Percentiles rank a stretch among this genome's conserved stretches.
These are phyloP conservation scores for Eptatretus burgeri DNA, from an alignment of 2,113 vertebrate genomes.

Conservation along the genomic window DNA sequence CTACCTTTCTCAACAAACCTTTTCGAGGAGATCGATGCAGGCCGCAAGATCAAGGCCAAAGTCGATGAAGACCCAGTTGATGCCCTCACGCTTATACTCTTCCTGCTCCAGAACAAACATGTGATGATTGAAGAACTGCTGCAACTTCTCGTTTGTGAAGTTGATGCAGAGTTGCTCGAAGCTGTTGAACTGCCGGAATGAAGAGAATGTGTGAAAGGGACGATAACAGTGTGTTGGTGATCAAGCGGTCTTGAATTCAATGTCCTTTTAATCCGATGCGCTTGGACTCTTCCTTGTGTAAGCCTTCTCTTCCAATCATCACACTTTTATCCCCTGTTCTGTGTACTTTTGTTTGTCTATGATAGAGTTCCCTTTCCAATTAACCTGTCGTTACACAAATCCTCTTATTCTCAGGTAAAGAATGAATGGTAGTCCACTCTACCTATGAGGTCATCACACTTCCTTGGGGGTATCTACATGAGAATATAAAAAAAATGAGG, in stretches of 20 bases:
- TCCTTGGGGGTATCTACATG: too few species aligned
- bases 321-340: too few species aligned
- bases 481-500: too few species aligned
- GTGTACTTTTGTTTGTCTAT: too few species aligned
- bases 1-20: slow-evolving; percentile 7
- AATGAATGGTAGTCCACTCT: too few species aligned
- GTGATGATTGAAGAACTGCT: slow-evolving; percentile 17
- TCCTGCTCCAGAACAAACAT: slow-evolving; percentile 19
- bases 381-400: too few species aligned
- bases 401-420: too few species aligned
- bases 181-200: slow-evolving; percentile 16
- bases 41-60: slow-evolving; percentile 9
- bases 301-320: too few species aligned
- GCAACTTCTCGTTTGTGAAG: slow-evolving; percentile 17
- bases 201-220: slow-evolving; percentile 9
- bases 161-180: slow-evolving; percentile 17
- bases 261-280: too few species aligned
- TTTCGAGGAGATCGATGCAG: slow-evolving; percentile 10
- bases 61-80: slow-evolving; percentile 7
- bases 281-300: too few species aligned
- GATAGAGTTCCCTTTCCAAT: too few species aligned
- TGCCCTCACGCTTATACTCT: slow-evolving; percentile 11
- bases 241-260: background rate
- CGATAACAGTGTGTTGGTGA: background rate
- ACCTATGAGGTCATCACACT: too few species aligned